These are phyloP conservation scores for Sinocyclocheilus grahami DNA, from an alignment of 2,113 vertebrate species.

Conservation along the genomic window DNA sequence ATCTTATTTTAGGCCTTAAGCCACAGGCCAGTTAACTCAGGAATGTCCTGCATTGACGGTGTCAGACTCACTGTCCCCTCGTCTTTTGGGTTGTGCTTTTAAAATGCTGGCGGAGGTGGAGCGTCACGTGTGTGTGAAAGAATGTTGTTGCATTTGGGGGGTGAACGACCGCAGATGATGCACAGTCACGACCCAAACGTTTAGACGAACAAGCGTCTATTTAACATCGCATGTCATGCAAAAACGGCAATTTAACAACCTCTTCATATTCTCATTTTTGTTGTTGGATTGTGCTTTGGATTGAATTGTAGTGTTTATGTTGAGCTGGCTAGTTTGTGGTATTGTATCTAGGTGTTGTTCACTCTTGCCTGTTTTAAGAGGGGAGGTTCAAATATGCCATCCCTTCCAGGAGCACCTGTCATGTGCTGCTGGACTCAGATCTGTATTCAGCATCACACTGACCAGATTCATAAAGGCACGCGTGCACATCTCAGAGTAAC, in stretches of 20 bases:
- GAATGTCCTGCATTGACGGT: slow-evolving; percentile 6
- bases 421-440: no score
- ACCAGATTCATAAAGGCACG: no score
- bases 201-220: not conserved
- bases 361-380: no score
- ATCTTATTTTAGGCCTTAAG: slow-evolving; percentile 39
- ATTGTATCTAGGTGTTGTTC: no score
- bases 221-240: not conserved
- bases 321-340: not conserved
- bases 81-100: not conserved
- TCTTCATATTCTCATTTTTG: no score
- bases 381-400: no score
- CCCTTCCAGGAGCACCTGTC: no score
- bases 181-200: not conserved
- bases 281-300: no score
- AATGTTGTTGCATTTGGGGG: not conserved
- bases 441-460: no score
- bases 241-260: no score
- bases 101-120: not conserved
- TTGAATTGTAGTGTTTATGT: not conserved
- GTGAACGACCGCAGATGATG: not conserved
- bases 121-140: not conserved
- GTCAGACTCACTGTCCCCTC: not conserved
- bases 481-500: not conserved
- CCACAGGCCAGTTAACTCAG: not conserved